These are phyloP conservation scores for Sericinus montela DNA, from an alignment of 2,888 invertebrate species.

Conservation along the genomic window DNA sequence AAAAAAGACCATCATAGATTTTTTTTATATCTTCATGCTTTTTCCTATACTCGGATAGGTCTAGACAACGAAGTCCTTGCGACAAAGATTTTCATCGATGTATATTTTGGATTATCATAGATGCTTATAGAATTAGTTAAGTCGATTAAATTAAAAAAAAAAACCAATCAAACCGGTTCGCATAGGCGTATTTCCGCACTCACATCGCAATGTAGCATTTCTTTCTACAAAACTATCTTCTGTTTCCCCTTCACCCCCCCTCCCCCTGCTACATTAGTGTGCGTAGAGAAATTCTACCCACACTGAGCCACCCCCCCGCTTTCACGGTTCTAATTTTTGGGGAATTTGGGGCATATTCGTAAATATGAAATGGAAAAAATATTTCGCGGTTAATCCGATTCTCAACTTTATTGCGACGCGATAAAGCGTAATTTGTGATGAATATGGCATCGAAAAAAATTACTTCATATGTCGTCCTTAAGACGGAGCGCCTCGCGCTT, in stretches of 20 bases:
- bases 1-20: too few relatives aligned
- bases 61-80: too few relatives aligned
- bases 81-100: too few relatives aligned
- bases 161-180: conserved; percentile 33
- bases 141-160: conserved; percentile 21
- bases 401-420: conserved; percentile 34
- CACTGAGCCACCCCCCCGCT: conserved; percentile 56
- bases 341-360: conserved; percentile 81
- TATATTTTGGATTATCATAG: too few relatives aligned
- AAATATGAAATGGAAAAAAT: conserved; percentile 81
- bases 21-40: too few relatives aligned
- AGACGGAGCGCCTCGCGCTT: conserved; percentile 76
- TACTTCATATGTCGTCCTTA: conserved; percentile 80
- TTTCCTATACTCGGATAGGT: too few relatives aligned
- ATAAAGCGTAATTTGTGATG: conserved; percentile 44
- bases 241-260: conserved; percentile 39
- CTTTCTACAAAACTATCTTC: conserved; percentile 76
- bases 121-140: too few relatives aligned
- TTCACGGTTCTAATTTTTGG: conserved; percentile 81
- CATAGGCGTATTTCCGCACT: conserved; percentile 43
- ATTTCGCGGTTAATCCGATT: conserved; percentile 56
- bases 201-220: conserved; percentile 46
- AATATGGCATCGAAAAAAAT: conserved; percentile 67
- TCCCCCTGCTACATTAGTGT: conserved; percentile 37
- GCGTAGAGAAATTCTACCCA: conserved; percentile 53